Evolutionary conservation across 2,113 vertebrate genomes (phyloP), one percentile per base, ranked within the genome.

Genomic region (Plectropomus leopardus): DNA sequence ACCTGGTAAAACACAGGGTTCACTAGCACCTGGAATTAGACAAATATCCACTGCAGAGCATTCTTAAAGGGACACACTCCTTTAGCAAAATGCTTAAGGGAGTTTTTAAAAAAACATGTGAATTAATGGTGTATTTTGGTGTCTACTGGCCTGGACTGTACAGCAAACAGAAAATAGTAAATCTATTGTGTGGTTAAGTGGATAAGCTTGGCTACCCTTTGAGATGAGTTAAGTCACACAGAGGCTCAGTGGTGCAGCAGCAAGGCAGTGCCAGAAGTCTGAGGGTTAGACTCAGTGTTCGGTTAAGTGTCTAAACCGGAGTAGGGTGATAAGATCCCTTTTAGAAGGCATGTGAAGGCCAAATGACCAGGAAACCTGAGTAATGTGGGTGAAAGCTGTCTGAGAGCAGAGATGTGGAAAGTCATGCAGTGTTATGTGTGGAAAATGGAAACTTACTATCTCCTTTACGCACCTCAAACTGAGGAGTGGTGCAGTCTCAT

Each of bases 1-100:
- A 95, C 94, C 94, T 95, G 94, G 93, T 94, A 93, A 94, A 94
- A 94, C 92, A 94, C 84, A 91, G 89, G 88, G 75, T 90, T 91
- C 89, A 76, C 88, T 81, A 87, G 83, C 94, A 95, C 94, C 92
- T 95, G 92, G 92, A 96, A 94, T 94, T 89, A 93, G 90, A 92
- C 80, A 91, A 92, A 93, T 92, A 92, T 85, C 78, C 84, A 70
- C 72, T 71, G 75, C 86, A 84, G 82, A 79, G 68, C 59, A 60
- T 82, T 92, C 91, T 94, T 94, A 94, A 95, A 94, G 90, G 76
- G 80, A 81, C 85, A 94, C 64, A 50, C 71, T 32, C 78, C 66
- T 66, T 66, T 30, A 72, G 32, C 28, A 61, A 77, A 85, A 71
- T 17, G 26, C 28, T 53, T 14, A 45, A 48, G n/a, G 57, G 53